Base-by-base conservation (phyloP, 2,888 invertebrate genomes). In the Catocala nupta region DNA sequence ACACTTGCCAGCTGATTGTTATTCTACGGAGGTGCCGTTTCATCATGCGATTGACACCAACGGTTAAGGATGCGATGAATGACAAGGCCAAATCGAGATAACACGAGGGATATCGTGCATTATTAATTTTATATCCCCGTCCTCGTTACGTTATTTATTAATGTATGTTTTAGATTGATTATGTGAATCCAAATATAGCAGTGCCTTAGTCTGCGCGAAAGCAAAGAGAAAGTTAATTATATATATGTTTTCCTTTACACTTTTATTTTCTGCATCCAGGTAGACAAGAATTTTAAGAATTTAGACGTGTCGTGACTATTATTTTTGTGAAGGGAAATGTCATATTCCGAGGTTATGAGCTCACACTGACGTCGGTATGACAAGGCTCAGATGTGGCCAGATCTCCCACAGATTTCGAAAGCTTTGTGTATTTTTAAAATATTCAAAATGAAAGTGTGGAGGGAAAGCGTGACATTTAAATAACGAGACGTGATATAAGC, bases 391-490 rank as follows among this genome's bases (percentile, higher is more conserved):
- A 68, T 62, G 58, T 55, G 58, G 57, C 55, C 55, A 63, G 55
- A 68, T 71, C 65, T 78, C 79, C 65, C 75, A 81, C 78, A 64
- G 36, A 66, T 81, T 81, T 81, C 78, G 84, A 87, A 85, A 87
- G 87, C 81, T 81, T 77, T 80, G 80, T 73, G 68, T 77, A 70
- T 78, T 77, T 81, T 81, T 80, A 70, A 85, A 79, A 82, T 82
- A 84, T 86, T 85, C 83, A 77, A 81, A 85, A 87, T 51, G 88
- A 89, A 89, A 89, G 90, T 85, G 80, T 66, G 52, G 55, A 77
- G 89, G 81, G 91, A 91, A 91, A 90, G 91, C 81, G 75, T 83
- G 80, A 82, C 80, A 83, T 89, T 86, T 85, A 81, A 85, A 88
- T 87, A 84, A 87, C 80, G 81, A 80, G 77, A 64, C 61, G 70